Conservation (phyloP, 2,888 invertebrate genomes). For the Watsonalla cultraria region DNA sequence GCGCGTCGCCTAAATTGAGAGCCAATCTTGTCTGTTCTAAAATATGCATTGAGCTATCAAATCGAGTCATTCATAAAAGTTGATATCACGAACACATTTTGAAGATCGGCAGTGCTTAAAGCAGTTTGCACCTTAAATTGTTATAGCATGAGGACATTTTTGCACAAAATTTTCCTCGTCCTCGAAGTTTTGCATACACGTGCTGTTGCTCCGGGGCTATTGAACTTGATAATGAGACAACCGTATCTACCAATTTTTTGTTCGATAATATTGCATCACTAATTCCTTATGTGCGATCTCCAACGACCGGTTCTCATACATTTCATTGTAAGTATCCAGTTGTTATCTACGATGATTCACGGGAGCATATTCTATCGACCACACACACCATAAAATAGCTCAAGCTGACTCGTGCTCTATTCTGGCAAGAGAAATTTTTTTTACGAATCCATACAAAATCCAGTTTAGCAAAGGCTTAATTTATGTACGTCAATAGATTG, state of each 20-base stretch:
- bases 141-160: constrained; percentile 52
- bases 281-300: constrained; percentile 43
- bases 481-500: constrained; percentile 61
- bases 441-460: constrained; percentile 44
- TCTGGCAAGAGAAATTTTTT: constrained; percentile 6
- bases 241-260: constrained; percentile 63
- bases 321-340: constrained; percentile 20
- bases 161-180: constrained; percentile 43
- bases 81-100: constrained; percentile 64
- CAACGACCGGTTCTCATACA: constrained; percentile 28
- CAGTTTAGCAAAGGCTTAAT: constrained; percentile 52
- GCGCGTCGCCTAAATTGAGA: constrained; percentile 45
- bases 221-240: constrained; percentile 76
- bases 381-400: constrained; percentile 10
- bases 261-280: constrained; percentile 64
- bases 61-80: constrained; percentile 66
- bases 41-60: constrained; percentile 44
- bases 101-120: constrained; percentile 36
- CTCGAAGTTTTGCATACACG: constrained; percentile 73
- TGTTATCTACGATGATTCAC: constrained; percentile 37
- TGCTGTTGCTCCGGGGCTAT: constrained; percentile 71
- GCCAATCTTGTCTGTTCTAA: constrained; percentile 39
- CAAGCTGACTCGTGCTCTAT: constrained; percentile 9
- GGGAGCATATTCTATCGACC: constrained; percentile 15
- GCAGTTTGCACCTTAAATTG: constrained; percentile 66